A percentile compares a stretch with the other conserved stretches of the same genome.
phyloP scores from a whole-genome alignment of 2,113 vertebrate species.

The Chauna torquata region DNA sequence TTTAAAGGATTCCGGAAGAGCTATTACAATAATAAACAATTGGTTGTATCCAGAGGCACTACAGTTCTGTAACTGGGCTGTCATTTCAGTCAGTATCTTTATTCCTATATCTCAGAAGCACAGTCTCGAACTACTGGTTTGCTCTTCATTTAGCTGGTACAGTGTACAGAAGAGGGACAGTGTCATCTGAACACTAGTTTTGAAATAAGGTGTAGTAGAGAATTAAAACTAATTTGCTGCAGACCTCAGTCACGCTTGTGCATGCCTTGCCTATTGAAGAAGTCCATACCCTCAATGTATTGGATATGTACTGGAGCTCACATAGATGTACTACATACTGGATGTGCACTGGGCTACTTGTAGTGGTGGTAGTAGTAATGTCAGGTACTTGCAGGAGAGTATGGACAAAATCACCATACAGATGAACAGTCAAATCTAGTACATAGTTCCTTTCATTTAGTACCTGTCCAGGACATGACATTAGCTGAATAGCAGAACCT shows the following conservation, averaged over 20 bases:
- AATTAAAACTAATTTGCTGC: background rate
- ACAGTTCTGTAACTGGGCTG: rapidly evolving
- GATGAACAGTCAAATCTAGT: background rate
- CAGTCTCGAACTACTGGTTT: background rate
- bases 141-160: background rate
- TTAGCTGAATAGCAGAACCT: background rate
- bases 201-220: background rate
- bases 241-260: background rate
- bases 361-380: background rate
- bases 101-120: background rate
- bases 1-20: background rate
- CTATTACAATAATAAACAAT: background rate
- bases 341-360: background rate
- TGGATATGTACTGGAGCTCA: background rate
- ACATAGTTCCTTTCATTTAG: background rate
- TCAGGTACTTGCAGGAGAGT: background rate
- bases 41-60: background rate
- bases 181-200: background rate
- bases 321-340: background rate
- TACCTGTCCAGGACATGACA: background rate
- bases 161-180: background rate
- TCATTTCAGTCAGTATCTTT: background rate
- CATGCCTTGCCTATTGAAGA: background rate
- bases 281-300: background rate
- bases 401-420: background rate